These are phyloP conservation scores for Zalophus californianus DNA, from an alignment of 2,797 vertebrate species.

Conservation along the genomic window DNA sequence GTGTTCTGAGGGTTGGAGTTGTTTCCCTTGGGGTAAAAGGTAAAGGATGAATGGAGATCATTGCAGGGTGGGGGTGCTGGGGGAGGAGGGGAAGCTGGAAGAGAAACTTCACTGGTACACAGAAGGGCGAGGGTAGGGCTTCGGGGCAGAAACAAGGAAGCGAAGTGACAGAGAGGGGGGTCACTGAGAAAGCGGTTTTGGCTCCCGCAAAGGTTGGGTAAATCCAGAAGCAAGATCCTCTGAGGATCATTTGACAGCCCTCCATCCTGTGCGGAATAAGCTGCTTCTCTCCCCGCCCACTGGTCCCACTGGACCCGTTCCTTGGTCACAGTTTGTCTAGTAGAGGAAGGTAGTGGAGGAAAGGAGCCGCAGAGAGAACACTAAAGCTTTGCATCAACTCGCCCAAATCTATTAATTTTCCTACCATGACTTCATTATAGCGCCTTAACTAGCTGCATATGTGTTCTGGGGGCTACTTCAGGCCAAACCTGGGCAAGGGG, in stretches of 20 bases:
- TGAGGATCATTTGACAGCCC: background rate
- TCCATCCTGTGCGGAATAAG: rapidly evolving
- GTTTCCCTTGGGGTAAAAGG: background rate
- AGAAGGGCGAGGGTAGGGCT: background rate
- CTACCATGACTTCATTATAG: background rate
- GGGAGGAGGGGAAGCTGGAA: background rate
- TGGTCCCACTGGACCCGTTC: background rate
- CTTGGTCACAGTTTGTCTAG: background rate
- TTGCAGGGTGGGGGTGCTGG: background rate
- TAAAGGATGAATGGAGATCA: background rate
- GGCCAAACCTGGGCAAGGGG: background rate
- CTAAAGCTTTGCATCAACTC: background rate
- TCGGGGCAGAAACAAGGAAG: background rate
- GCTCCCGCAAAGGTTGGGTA: background rate
- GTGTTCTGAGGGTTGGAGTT: background rate
- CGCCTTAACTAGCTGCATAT: background rate
- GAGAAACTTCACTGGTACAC: background rate
- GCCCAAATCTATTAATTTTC: background rate
- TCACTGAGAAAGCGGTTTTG: background rate
- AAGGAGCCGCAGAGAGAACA: background rate
- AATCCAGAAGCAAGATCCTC: background rate
- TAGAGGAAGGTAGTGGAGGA: background rate
- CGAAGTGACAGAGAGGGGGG: background rate
- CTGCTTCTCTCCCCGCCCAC: background rate
- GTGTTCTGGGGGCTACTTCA: background rate